Evolutionary conservation across 2,888 invertebrate genomes (phyloP), one percentile per base, ranked within the genome.

Genomic region (Cantharis rufa): DNA sequence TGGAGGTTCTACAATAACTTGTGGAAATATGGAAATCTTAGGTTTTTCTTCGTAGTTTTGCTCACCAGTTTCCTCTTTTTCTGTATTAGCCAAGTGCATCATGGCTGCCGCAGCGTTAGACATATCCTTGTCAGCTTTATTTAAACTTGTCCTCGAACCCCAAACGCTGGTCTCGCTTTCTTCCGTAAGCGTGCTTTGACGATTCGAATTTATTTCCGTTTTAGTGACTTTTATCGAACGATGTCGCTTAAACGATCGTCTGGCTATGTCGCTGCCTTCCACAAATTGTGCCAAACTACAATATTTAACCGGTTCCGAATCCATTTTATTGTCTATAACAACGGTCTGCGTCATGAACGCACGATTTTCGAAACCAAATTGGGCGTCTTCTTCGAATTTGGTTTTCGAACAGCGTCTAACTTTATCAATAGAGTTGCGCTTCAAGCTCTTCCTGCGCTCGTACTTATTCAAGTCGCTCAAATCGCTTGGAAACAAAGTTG

Each of bases 201-300:
- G 82, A 28, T 83, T 85, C 9, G 87, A 85, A 78, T 86, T 88
- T 3, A 85, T 83, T 81, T 88, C 88, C 71, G 91, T 91, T 83
- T 88, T 88, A 15, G 85, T 85, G 15, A 84, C 78, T 81, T 87
- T 88, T 7, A 84, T 80, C 7, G 85, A 78, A 28, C 86, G 81
- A 3, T 81, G 78, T 63, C 89, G 90, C 83, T 92, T 94, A 85
- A 95, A 94, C 2, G 95, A 95, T 85, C 92, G 91, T 69, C 95
- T 90, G 0, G 94, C 94, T 78, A 96, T 95, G 86, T 96, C 95
- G 86, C 92, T 95, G 16, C 95, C 95, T 88, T 95, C 95, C 77
- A 94, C 94, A 84, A 95, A 95, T 82, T 94, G 93, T 1, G 95
- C 95, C 83, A 96, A 88, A 84, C 95, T 95, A 86, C 95, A 95